Evolutionary conservation across 2,113 vertebrate genomes (phyloP), one percentile per base, ranked within the genome.

Genomic region (Talpa occidentalis): DNA sequence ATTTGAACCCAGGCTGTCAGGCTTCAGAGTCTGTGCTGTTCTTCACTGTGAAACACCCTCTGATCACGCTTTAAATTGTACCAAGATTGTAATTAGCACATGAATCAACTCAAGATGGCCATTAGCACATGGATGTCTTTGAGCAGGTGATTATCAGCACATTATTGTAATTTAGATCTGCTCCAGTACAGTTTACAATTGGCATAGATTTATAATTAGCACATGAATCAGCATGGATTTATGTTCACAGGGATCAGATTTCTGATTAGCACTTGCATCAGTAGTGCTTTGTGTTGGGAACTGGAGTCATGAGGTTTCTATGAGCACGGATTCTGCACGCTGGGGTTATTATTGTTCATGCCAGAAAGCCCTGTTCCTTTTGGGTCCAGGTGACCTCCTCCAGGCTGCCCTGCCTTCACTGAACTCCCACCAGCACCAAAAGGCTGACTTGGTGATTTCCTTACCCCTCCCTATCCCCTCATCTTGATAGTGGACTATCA

Each of bases 221-320:
- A 77, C 87, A 73, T 42, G 70, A 95, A 94, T 96, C 90, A 79
- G 21, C 70, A 78, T 37, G 52, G 70, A 40, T 92, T 76, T 94
- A 60, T 66, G 19, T 87, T 93, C 90, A 74, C 6, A 64, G 66
- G 82, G 56, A 79, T 88, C 73, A 30, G 89, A 84, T 86, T 84
- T 92, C 89, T 97, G 82, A 92, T 95, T 84, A 81, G 88, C 54
- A n/a, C 62, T 81, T 79, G 88, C 94, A 73, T 77, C 84, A 88
- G 54, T 22, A 69, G 88, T 35, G 40, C n/a, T 83, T 94, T 94
- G 69, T 66, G 86, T 88, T 37, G 35, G 30, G 47, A 88, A 30
- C 26, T 60, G 69, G n/a, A 90, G 78, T 88, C 73, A 10, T 82
- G 70, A 73, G 30, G 26, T 88, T 88, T 91, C 79, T 73, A 73